phyloP scores from a whole-genome alignment of 2,113 vertebrate species.

The Tyto alba region DNA sequence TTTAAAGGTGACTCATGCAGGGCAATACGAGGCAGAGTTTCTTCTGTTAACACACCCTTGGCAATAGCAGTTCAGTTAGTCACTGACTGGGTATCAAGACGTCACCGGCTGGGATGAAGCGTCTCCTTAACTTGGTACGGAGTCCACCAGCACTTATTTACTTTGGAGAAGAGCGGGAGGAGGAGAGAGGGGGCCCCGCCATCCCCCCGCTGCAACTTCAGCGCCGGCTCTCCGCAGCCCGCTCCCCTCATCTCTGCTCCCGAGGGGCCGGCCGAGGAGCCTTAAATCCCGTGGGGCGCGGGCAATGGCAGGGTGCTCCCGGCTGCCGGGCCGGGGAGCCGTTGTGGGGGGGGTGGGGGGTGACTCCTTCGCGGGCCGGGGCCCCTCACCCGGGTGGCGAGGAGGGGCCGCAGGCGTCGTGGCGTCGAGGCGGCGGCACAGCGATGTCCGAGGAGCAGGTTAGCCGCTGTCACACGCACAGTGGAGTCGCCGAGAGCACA shows the following conservation, averaged over 20 bases:
- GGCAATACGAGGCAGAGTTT: slow-evolving; percentile 26
- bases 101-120: neutral
- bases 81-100: slow-evolving; percentile 25
- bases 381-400: neutral
- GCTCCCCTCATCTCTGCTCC: neutral
- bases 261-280: no score
- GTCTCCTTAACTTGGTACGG: neutral
- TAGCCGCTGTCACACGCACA: slow-evolving; percentile 99
- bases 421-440: neutral
- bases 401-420: neutral
- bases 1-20: slow-evolving; percentile 40
- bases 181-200: neutral
- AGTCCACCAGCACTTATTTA: neutral
- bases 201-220: neutral
- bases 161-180: neutral
- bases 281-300: no score
- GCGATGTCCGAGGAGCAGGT: slow-evolving; percentile 90
- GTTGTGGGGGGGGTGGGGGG: no score
- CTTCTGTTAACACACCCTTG: slow-evolving; percentile 44
- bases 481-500: slow-evolving; percentile 90
- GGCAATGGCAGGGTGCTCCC: no score
- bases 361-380: neutral
- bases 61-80: slow-evolving; percentile 36
- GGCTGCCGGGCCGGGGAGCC: no score
- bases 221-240: neutral